Evolutionary conservation across 2,888 invertebrate species (phyloP).

Genomic region (Hyalella azteca): DNA sequence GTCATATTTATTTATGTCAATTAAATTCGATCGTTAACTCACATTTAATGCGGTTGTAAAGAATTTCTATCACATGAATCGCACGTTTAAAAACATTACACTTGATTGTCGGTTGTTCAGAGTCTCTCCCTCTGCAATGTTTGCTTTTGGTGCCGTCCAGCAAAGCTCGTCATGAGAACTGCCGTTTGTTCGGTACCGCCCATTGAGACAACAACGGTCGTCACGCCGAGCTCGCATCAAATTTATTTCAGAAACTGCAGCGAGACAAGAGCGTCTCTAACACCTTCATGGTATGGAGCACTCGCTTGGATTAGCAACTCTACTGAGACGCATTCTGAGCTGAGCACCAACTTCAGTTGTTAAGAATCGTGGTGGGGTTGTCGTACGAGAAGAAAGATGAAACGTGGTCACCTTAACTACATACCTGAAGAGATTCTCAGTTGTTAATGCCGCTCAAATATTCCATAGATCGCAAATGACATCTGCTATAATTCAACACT

Average conservation of each 20-base stretch:
- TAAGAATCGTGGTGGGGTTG: too few relatives aligned
- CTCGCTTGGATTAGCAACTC: background rate
- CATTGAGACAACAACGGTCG: background rate
- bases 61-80: too few relatives aligned
- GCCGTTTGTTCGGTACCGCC: background rate
- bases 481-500: background rate
- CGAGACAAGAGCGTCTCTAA: background rate
- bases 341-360: background rate
- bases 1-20: too few relatives aligned
- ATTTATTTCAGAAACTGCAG: conserved; percentile 5
- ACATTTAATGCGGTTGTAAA: background rate
- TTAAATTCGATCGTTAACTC: too few relatives aligned
- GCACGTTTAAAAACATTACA: background rate
- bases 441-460: background rate
- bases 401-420: too few relatives aligned
- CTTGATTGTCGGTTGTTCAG: background rate
- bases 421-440: background rate
- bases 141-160: background rate
- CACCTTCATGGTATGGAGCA: conserved; percentile 5
- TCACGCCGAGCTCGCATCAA: background rate
- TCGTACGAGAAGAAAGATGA: background rate
- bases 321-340: background rate
- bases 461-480: background rate
- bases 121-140: background rate
- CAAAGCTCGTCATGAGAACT: too few relatives aligned